phyloP scores from a whole-genome alignment of 1,140 invertebrate genomes.

The Coptotermes formosanus region DNA sequence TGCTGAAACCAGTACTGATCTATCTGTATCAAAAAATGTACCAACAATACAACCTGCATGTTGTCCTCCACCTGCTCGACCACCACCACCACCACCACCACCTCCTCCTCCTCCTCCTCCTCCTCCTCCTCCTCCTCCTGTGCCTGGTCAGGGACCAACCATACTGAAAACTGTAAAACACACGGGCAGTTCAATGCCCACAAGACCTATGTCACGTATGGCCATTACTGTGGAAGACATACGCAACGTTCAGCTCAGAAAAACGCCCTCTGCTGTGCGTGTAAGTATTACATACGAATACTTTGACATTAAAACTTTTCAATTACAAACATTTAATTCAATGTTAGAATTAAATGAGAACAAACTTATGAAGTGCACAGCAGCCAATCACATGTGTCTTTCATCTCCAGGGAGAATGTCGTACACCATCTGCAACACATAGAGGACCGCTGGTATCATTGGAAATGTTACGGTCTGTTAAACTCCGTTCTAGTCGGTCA shows the following conservation, averaged over 20 bases:
- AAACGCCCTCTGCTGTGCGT: neutral
- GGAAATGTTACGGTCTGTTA: constrained; percentile 18
- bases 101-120: neutral
- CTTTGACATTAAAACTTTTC: no score
- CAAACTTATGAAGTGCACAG: no score
- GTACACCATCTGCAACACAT: neutral
- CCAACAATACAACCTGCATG: neutral
- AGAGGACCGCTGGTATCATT: constrained; percentile 1
- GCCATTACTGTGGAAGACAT: constrained; percentile 27
- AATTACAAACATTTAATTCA: no score
- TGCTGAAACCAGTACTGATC: neutral
- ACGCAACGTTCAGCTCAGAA: constrained; percentile 17
- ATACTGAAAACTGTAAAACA: neutral
- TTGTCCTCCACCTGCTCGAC: constrained; percentile 12
- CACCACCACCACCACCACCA: neutral
- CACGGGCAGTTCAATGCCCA: neutral
- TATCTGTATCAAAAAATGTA: no score
- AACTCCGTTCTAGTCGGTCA: neutral
- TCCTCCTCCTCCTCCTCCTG: neutral
- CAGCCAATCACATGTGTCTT: no score
- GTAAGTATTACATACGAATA: neutral
- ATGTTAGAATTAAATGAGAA: no score
- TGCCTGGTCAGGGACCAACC: neutral
- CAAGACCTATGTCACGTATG: neutral
- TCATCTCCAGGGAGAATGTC: neutral